Evolutionary conservation across 2,113 vertebrate species (phyloP), one percentile per base, ranked within the genome.

Genomic region (Lophius piscatorius): DNA sequence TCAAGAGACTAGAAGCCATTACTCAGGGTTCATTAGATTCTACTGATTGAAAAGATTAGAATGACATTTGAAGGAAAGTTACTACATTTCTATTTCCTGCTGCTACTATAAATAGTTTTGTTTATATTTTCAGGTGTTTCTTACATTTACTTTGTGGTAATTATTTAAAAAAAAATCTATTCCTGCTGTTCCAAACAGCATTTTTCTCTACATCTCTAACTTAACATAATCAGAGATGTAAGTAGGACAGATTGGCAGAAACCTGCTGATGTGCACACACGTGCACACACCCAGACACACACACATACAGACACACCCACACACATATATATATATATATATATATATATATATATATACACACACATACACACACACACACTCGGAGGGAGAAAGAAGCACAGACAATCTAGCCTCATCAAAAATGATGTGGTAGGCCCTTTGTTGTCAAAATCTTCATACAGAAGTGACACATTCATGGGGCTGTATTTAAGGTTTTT

Each of bases 381-480:
- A n/a, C n/a, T n/a, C n/a, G n/a, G n/a, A n/a, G n/a, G n/a, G n/a
- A n/a, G n/a, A 47, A 23, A 55, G 56, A 67, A 23, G 54, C 42
- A 44, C 48, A 75, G 39, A 78, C 66, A 72, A 75, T 77, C 62
- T 39, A 62, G 59, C 69, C 74, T 82, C 76, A 88, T 87, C 84
- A 90, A 84, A 90, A 90, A 81, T 69, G 69, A 77, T 45, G 63
- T 26, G 55, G 68, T 61, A 57, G 63, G 61, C 40, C 72, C 83
- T 90, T 91, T 91, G 90, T 91, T 91, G 87, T 90, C 84, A 84
- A 70, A 85, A 71, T 81, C 83, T 79, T 88, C 83, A 77, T 72
- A 74, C 78, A 23, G 59, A 77, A 77, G 84, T 87, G 50, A 63
- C 87, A 90, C 89, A 91, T 90, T 89, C 89, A 91, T 87, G 83